Conservation (phyloP, 2,113 vertebrate species). For the Malurus elegans region DNA sequence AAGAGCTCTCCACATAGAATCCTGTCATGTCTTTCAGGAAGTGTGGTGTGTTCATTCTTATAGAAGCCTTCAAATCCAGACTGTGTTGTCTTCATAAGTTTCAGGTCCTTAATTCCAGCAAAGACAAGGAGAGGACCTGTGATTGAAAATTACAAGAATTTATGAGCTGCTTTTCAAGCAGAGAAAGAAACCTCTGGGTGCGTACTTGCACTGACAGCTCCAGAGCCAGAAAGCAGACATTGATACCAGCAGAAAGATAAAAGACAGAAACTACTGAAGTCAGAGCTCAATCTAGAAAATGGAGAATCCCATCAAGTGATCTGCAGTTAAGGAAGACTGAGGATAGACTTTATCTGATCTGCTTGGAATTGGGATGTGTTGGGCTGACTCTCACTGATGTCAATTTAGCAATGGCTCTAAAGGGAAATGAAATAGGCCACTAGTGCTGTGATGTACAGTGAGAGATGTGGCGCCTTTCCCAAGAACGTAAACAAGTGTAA, state of each 20-base stretch:
- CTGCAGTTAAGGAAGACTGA: background rate
- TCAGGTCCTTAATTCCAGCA: conserved; percentile 89
- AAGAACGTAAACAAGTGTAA: background rate
- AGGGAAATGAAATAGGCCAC: background rate
- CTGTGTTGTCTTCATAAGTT: conserved; percentile 92
- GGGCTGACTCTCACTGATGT: background rate
- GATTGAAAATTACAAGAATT: background rate
- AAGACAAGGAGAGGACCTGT: conserved; percentile 82
- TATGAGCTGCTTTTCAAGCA: background rate
- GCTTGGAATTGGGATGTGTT: background rate
- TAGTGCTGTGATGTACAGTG: background rate
- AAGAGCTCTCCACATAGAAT: conserved; percentile 88
- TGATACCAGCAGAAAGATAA: background rate
- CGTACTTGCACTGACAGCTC: background rate
- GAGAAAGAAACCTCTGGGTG: background rate
- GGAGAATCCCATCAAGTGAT: background rate
- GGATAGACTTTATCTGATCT: background rate
- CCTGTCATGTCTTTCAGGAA: conserved; percentile 86
- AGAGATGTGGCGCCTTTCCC: background rate
- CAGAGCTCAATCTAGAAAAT: background rate
- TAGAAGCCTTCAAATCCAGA: conserved; percentile 92
- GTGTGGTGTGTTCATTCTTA: conserved; percentile 86
- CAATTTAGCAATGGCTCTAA: background rate
- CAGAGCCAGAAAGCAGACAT: background rate
- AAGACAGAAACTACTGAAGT: background rate